Base-by-base conservation (phyloP, 1,140 invertebrate genomes). In the Drosophila littoralis region DNA sequence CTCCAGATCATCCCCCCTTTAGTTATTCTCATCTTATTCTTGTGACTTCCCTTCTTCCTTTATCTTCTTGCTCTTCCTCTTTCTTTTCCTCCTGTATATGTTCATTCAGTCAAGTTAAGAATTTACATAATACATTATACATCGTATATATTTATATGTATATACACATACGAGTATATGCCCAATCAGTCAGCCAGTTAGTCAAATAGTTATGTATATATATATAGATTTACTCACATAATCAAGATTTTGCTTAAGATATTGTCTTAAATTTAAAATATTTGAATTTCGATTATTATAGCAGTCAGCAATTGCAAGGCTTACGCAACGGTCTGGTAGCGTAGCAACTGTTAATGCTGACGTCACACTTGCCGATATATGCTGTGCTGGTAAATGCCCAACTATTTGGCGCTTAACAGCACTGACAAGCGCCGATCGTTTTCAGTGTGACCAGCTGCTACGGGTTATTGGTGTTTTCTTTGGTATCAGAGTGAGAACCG, bases 401-500 rank as follows among this genome's bases (percentile, higher is more conserved):
- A 42, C 7, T 15, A 6, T 33, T 17, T 7, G 1, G 10, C 13
- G 15, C 33, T 57, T 57, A 28, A 6, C 45, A 72, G 13, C 54
- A 67, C 63, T 51, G n/a, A 35, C 45, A 51, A 66, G 46, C 46
- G 32, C 33, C 9, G 63, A 71, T 71, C 68, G 32, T 32, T 32
- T 55, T 3, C 40, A 63, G 48, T 64, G 67, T 70, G 59, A 43
- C 59, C 65, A 60, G 3, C 10, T 28, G 3, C 2, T 8, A 1
- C 7, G n/a, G 1, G 2, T n/a, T 33, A 33, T 63, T 42, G 48
- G 15, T 64, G 5, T 70, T 64, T 46, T 43, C 57, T 66, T 58
- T 48, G 57, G 68, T 65, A 38, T 32, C 28, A 40, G 50, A 52
- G 48, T 58, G 36, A 52, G 52, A 71, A 68, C 35, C 57, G 71